Base-by-base conservation (phyloP, 1,140 invertebrate genomes). In the Harlomillsia oculata region DNA sequence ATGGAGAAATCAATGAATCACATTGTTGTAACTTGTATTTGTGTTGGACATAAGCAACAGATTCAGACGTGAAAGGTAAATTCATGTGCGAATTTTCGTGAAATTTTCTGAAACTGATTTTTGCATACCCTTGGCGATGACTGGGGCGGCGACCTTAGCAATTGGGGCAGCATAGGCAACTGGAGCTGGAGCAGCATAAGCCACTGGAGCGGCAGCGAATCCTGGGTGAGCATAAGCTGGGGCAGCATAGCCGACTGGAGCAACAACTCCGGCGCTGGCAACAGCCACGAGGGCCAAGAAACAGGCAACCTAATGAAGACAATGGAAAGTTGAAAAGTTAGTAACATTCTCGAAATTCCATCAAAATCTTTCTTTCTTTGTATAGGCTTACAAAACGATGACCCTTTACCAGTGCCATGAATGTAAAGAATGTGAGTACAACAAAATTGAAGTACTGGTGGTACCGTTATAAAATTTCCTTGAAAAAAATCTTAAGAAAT, bases 221-320 rank as follows among this genome's bases (percentile, higher is more conserved):
- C 32, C 46, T 9, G 53, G 48, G 50, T 41, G 53, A 49, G 53
- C 59, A 29, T 52, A 56, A 23, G 45, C 52, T 16, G 44, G 21
- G 18, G 51, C 43, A 18, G 23, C 26, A 23, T 44, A 18, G 45
- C 16, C 45, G 11, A 26, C 53, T 26, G 59, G 52, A 21, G 28
- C 54, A 28, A 53, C 39, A 25, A 32, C 50, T n/a, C 41, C 60
- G 26, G 41, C 56, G 14, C 21, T 13, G 25, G 55, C 55, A 13
- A 30, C 57, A 14, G 48, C 26, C 29, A 48, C 55, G 51, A 53
- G 20, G 29, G 55, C 55, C 20, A 62, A 48, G 39, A 62, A 6
- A 29, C 26, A 51, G 32, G 39, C 44, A 34, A 29, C 30, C 56
- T 58, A 25, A 25, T 45, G n/a, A n/a, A n/a, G n/a, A n/a, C n/a